phyloP scores from a whole-genome alignment of 2,888 invertebrate species.

The Andrena trimmerana region DNA sequence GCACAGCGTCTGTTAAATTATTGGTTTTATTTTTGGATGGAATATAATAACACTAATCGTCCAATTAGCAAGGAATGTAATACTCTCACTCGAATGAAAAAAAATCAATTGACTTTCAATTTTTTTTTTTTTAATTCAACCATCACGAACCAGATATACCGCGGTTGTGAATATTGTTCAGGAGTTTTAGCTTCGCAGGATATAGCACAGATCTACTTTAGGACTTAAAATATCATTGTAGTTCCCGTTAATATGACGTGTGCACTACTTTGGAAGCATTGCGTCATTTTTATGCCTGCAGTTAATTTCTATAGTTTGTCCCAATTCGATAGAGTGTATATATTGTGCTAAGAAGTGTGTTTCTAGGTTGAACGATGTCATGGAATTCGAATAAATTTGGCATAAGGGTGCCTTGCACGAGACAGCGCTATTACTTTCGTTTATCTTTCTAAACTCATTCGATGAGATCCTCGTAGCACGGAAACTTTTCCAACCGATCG shows the following conservation, averaged over 20 bases:
- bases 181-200: constrained; percentile 18
- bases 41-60: not conserved
- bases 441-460: not conserved
- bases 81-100: not conserved
- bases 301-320: constrained; percentile 63
- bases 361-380: constrained; percentile 34
- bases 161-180: constrained; percentile 10
- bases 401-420: not conserved
- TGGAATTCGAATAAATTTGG: constrained; percentile 39
- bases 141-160: not conserved
- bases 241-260: constrained; percentile 36
- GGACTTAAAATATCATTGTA: constrained; percentile 36
- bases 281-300: constrained; percentile 52
- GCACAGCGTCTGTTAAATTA: too few relatives aligned
- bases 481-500: constrained; percentile 2
- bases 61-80: not conserved
- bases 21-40: too few relatives aligned
- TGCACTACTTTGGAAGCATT: constrained; percentile 39
- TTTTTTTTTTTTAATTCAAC: not conserved
- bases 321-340: constrained; percentile 44
- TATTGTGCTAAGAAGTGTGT: constrained; percentile 25
- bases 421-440: not conserved
- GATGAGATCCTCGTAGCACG: not conserved
- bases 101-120: not conserved
- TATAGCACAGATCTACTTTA: constrained; percentile 41